Base-by-base conservation (phyloP, 2,888 invertebrate species). In the Drosophila nr. perissopoda region DNA sequence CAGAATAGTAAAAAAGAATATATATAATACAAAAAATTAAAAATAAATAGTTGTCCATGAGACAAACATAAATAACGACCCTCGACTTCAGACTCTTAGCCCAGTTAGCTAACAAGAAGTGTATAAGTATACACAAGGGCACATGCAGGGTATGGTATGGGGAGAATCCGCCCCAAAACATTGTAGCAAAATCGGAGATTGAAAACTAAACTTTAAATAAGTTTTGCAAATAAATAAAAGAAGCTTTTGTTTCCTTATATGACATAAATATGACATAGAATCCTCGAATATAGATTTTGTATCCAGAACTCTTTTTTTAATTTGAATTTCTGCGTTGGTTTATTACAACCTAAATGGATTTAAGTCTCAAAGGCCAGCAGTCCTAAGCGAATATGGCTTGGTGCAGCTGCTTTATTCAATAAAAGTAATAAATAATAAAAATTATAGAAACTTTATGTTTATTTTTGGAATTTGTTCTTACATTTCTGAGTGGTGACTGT, bases 21-120 rank as follows among this genome's bases (percentile, higher is more conserved):
- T 31, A 59, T 58, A 58, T 38, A 36, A 29, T 4, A 8, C 25
- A 36, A 29, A n/a, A 31, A 34, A 27, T 11, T 11, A 40, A 38
- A 52, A 53, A 69, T 49, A 61, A 59, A 54, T 62, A 63, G 53
- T 31, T 67, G 69, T 61, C 70, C 80, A 48, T 80, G 75, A 51
- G 56, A 64, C 57, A 42, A 59, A 61, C 66, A 75, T 57, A 66
- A 59, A 59, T 49, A 49, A 42, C 52, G 25, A 48, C 21, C 11
- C 36, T 27, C 13, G 27, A 34, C 40, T 27, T 11, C 27, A 45
- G 49, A 52, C 57, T 48, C 40, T 16, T 52, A 58, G 48, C 57
- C 70, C 40, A 69, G 49, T 45, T 69, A 45, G 67, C 48, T n/a
- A 29, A 34, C 36, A 11, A 38, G n/a, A 48, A 29, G 40, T 31